phyloP scores from a whole-genome alignment of 2,888 invertebrate species.

The Hirtodrosophila confusa region DNA sequence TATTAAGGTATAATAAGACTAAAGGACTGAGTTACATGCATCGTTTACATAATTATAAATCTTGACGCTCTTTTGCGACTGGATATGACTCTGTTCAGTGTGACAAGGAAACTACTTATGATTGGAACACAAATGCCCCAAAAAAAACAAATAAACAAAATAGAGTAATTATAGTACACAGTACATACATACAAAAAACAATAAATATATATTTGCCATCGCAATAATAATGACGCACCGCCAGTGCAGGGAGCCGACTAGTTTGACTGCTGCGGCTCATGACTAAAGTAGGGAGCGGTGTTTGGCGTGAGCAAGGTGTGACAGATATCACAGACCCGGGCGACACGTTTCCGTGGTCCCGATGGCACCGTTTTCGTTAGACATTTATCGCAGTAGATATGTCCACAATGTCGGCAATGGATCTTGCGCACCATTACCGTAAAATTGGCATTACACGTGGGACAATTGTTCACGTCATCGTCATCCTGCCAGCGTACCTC shows the following conservation, averaged over 20 bases:
- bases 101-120: conserved; percentile 13
- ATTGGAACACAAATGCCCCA: conserved; percentile 27
- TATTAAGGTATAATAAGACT: conserved; percentile 29
- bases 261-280: conserved; percentile 84
- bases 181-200: conserved; percentile 40
- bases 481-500: conserved; percentile 99
- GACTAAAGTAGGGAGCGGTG: conserved; percentile 96
- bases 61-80: conserved; percentile 19
- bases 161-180: conserved; percentile 38
- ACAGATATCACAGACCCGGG: conserved; percentile 98
- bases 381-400: conserved; percentile 96
- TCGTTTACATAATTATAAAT: conserved; percentile 22
- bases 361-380: conserved; percentile 91
- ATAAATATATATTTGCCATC: conserved; percentile 30
- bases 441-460: conserved; percentile 90
- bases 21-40: conserved; percentile 39
- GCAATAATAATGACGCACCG: conserved; percentile 6
- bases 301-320: conserved; percentile 97
- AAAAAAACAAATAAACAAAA: conserved; percentile 22
- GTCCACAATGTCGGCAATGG: conserved; percentile 97
- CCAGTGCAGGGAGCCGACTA: conserved; percentile 34
- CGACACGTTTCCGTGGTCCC: conserved; percentile 93
- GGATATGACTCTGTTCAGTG: conserved; percentile 64
- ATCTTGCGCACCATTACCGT: conserved; percentile 90
- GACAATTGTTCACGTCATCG: conserved; percentile 96